phyloP scores from a whole-genome alignment of 2,797 vertebrate genomes.

The Hydrophis major region DNA sequence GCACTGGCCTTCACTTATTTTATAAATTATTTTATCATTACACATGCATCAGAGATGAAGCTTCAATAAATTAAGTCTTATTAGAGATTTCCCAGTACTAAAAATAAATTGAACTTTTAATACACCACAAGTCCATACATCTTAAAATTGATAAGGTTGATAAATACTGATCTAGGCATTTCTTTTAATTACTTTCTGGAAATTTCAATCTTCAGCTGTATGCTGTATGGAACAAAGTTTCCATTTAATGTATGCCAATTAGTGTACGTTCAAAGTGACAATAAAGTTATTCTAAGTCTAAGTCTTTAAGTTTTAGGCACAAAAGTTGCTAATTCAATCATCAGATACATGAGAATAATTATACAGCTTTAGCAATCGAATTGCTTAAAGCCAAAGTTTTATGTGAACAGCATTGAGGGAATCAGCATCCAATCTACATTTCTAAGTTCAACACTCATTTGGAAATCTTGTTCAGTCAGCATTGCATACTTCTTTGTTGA shows the following conservation, averaged over 20 bases:
- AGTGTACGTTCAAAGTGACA: no score
- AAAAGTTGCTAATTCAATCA: neutral
- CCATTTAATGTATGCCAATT: no score
- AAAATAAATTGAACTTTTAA: neutral
- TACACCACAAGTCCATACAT: neutral
- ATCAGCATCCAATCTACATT: neutral
- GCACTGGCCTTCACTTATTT: neutral
- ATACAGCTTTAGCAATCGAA: neutral
- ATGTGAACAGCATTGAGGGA: neutral
- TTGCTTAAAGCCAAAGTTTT: neutral
- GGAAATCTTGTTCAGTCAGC: neutral
- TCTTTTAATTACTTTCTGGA: neutral
- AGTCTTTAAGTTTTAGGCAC: neutral
- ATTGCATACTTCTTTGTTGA: neutral
- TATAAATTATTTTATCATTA: neutral
- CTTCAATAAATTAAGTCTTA: neutral
- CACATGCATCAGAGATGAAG: neutral
- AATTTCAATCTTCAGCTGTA: neutral
- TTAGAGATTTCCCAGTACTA: neutral
- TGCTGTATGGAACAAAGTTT: no score
- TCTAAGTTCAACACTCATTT: neutral
- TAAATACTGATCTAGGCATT: neutral
- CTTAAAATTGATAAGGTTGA: neutral
- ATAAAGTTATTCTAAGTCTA: no score
- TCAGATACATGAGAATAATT: neutral